phyloP scores from a whole-genome alignment of 2,797 vertebrate genomes.

The Chelon labrosus region DNA sequence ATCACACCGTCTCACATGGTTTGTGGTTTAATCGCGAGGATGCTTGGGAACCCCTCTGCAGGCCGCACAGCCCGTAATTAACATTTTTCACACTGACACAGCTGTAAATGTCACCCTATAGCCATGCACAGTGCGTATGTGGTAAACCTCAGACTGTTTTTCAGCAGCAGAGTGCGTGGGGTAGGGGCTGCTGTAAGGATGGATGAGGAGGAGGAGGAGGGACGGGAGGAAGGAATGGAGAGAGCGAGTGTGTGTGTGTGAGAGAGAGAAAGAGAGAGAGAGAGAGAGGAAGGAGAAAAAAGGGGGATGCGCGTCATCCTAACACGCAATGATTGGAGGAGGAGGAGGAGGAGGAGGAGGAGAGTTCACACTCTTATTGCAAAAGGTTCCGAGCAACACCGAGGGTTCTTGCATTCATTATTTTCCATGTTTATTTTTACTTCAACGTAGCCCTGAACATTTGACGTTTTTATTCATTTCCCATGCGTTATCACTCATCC shows the following conservation, averaged over 20 bases:
- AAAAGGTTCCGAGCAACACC: constrained; percentile 35
- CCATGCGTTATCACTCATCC: background rate
- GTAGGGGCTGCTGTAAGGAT: constrained; percentile 46
- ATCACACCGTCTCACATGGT: background rate
- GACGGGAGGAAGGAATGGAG: constrained; percentile 29
- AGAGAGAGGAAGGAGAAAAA: background rate
- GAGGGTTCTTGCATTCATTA: constrained; percentile 22
- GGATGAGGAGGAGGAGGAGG: constrained; percentile 37
- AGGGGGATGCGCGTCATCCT: background rate
- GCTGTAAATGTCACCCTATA: constrained; percentile 53
- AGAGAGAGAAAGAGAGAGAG: background rate
- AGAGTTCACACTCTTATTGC: constrained; percentile 54
- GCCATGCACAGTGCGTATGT: constrained; percentile 24
- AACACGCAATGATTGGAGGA: constrained; percentile 18
- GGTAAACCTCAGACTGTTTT: constrained; percentile 46
- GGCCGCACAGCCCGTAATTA: constrained; percentile 27
- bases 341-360: constrained; percentile 42
- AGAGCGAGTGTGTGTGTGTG: constrained; percentile 3
- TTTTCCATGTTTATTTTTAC: background rate
- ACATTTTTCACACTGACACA: constrained; percentile 41
- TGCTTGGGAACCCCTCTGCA: background rate
- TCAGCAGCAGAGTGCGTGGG: constrained; percentile 17
- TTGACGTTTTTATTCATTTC: background rate
- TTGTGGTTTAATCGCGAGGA: background rate
- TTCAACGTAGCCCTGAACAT: background rate